phyloP scores from a whole-genome alignment of 2,113 vertebrate genomes.

The Oncorhynchus kisutch region DNA sequence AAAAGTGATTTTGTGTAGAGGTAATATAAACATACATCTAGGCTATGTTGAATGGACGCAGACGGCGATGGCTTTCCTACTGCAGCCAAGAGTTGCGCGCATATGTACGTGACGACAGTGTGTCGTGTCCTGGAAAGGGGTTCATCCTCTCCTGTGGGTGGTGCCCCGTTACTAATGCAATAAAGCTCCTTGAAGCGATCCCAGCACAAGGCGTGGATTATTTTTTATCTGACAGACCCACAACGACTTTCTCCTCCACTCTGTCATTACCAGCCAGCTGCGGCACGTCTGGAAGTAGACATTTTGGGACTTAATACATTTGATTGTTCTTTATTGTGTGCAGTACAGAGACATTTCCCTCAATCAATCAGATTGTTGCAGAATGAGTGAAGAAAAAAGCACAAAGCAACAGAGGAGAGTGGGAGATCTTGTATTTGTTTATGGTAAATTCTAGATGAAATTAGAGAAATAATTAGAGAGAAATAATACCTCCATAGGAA shows the following conservation, averaged over 20 bases:
- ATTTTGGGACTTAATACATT: too few species aligned
- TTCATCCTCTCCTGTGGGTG: conserved; percentile 46
- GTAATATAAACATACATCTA: too few species aligned
- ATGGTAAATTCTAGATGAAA: conserved; percentile 45
- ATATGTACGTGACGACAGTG: too few species aligned
- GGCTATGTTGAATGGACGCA: too few species aligned
- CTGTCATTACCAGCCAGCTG: conserved; percentile 31
- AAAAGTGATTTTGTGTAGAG: too few species aligned
- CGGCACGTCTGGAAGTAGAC: conserved; percentile 50
- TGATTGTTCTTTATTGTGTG: background rate
- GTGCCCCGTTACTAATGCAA: conserved; percentile 50
- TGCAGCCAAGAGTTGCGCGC: too few species aligned
- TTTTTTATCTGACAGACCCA: conserved; percentile 50
- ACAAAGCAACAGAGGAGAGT: conserved; percentile 26
- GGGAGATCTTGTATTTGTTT: conserved; percentile 28
- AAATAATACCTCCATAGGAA: background rate
- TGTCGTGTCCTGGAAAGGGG: too few species aligned
- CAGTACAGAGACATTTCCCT: background rate
- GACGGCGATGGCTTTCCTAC: too few species aligned
- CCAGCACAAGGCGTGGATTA: conserved; percentile 54
- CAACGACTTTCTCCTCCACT: conserved; percentile 28
- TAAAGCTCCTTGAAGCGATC: conserved; percentile 64
- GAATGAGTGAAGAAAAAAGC: conserved; percentile 51
- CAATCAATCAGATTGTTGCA: conserved; percentile 26
- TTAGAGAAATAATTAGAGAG: background rate